Evolutionary conservation across 2,113 vertebrate genomes (phyloP).

Genomic region (Bambusicola thoracicus): DNA sequence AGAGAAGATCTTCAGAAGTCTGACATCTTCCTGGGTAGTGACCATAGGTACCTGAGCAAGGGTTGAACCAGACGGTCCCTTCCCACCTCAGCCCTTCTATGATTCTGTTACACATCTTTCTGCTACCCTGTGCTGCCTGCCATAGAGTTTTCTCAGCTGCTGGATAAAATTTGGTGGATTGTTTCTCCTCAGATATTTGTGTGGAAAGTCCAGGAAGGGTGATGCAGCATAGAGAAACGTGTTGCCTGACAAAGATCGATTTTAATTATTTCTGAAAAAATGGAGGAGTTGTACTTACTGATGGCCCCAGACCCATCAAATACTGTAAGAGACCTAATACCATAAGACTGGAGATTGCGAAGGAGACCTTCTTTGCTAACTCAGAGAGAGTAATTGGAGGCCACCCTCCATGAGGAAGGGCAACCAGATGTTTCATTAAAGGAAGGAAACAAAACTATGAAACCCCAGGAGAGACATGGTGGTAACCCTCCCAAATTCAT

Average conservation of each 20-base stretch:
- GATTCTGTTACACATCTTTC: background rate
- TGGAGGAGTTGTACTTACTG: background rate
- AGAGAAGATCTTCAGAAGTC: background rate
- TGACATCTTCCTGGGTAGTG: background rate
- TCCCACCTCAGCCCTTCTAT: background rate
- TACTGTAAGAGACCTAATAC: too few relatives aligned
- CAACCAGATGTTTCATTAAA: background rate
- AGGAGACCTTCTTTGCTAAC: background rate
- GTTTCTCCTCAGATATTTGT: background rate
- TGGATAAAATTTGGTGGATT: too few relatives aligned
- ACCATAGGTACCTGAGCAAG: background rate
- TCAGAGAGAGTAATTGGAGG: background rate
- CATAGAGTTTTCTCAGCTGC: background rate
- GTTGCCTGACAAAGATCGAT: background rate
- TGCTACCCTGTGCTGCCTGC: background rate
- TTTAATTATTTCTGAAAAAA: background rate
- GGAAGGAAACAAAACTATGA: background rate
- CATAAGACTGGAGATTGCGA: background rate
- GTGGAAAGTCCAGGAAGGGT: background rate
- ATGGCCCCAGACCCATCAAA: background rate
- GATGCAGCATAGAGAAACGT: background rate
- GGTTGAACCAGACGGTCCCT: background rate
- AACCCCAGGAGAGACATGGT: background rate
- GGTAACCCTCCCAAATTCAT: background rate
- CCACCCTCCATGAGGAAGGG: background rate